phyloP scores from a whole-genome alignment of 2,888 invertebrate genomes.

The Sicus ferrugineus region DNA sequence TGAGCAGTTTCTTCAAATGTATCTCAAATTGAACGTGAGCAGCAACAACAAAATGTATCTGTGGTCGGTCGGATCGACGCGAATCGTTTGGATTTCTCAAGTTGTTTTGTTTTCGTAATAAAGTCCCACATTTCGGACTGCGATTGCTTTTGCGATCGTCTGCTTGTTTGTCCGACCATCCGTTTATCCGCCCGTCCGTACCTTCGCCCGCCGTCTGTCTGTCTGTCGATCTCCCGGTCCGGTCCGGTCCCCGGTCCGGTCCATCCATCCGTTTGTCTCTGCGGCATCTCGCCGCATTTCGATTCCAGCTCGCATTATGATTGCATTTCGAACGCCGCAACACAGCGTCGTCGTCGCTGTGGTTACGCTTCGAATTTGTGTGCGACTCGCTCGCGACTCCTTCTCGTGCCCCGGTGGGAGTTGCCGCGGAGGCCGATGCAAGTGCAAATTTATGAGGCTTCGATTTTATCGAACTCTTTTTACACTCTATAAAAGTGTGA shows the following conservation, averaged over 20 bases:
- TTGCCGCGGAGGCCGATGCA: conserved; percentile 62
- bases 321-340: too few relatives aligned
- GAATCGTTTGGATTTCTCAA: too few relatives aligned
- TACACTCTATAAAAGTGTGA: conserved; percentile 55
- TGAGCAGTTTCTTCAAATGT: conserved; percentile 23
- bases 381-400: conserved; percentile 42
- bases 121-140: too few relatives aligned
- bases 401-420: too few relatives aligned
- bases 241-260: not conserved
- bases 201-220: too few relatives aligned
- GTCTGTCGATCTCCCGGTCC: too few relatives aligned
- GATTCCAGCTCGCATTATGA: conserved; percentile 9
- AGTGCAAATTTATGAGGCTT: conserved; percentile 65
- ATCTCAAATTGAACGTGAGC: conserved; percentile 15
- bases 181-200: too few relatives aligned
- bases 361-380: conserved; percentile 46
- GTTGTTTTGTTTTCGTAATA: conserved; percentile 18
- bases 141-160: too few relatives aligned
- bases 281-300: conserved; percentile 19
- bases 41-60: conserved; percentile 33
- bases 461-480: conserved; percentile 62
- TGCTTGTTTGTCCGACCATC: too few relatives aligned
- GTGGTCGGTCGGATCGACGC: too few relatives aligned
- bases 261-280: conserved; percentile 7
- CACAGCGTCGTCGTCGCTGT: conserved; percentile 39